Evolutionary conservation across 2,888 invertebrate species (phyloP), one percentile per base, ranked within the genome.

Genomic region (Lamellibrachia satsuma): DNA sequence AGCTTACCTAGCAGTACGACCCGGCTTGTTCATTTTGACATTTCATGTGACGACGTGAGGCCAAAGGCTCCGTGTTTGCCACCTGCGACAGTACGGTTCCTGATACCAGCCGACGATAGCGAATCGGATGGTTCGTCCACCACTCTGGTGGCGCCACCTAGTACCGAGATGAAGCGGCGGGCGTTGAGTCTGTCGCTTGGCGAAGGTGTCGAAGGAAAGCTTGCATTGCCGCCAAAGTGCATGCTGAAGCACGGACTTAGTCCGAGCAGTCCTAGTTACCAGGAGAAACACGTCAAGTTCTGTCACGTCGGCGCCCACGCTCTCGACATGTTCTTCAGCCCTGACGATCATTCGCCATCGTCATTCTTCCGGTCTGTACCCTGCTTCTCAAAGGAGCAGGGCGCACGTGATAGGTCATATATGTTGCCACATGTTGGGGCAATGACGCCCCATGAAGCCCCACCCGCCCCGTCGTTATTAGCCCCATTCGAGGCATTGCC

Each of bases 271-370:
- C 94, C 94, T 51, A 94, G 94, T 6, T 94, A 94, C 93, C 91
- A 92, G 90, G 93, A 93, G 90, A 75, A 91, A 9, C 94, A 94
- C 55, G 90, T 93, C 90, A 93, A 94, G 90, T 94, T 94, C 91
- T 94, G 94, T 51, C 94, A 94, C 93, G 93, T 94, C 90, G 94
- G 94, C 3, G 94, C 94, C 22, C 94, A 94, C 91, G 94, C 94
- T 2, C 93, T 94, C 90, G 94, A 94, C 92, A 92, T 94, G 91
- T 94, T 94, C 91, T 93, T 94, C 91, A 94, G 94, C 91, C 94
- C 94, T 4, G 94, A 94, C 90, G 94, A 94, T 52, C 75, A 75
- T 15, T 75, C 75, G 22, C 75, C 75, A 1, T 75, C 75, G 0
- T 75, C 75, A 22, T 15, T 75, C 75, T 75, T 75, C 75, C 75